Base-by-base conservation (phyloP, 2,888 invertebrate species). In the Acleris emargana region DNA sequence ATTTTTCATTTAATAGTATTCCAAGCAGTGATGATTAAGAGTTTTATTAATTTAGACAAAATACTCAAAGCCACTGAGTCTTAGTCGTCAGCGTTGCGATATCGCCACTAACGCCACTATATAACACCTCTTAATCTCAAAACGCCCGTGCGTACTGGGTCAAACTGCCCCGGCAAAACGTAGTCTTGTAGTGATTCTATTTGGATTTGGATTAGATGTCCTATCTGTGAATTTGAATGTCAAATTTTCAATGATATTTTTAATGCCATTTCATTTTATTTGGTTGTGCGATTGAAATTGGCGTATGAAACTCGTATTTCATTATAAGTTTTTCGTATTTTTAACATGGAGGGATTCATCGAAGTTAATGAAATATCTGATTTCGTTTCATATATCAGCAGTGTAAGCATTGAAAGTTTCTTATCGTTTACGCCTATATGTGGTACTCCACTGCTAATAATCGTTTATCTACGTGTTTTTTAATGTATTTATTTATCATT, bases 331-430 rank as follows among this genome's bases (percentile, higher is more conserved):
- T 45, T 22, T 55, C 45, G 50, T 53, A 18, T 43, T 32, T 25
- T 66, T 64, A 62, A 62, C 61, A 73, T 94, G 87, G 94, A 95
- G 82, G 94, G 94, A 76, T 94, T 95, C 80, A 93, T 95, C 62
- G 94, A 95, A 91, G 94, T 95, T 20, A 95, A 95, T 83, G 95
- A 96, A 90, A 95, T 97, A 77, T 95, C 95, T 68, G 96, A 96
- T 77, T 95, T 96, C 81, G 94, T 96, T 88, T 94, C 96, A n/a
- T 97, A 96, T 86, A 86, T 97, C 62, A 93, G 95, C 80, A 96
- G 95, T 86, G 97, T 97, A 93, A 95, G 96, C 95, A 67, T 57
- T 42, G n/a, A 54, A 47, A 58, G 25, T 53, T 49, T 58, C 49
- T 47, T 54, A 28, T 16, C n/a, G 1, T n/a, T n/a, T 53, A 43